A percentile compares a stretch with the other conserved stretches of the same genome.
Evolutionary conservation across 2,888 invertebrate species (phyloP).

Genomic region (Pasiphila rectangulata): DNA sequence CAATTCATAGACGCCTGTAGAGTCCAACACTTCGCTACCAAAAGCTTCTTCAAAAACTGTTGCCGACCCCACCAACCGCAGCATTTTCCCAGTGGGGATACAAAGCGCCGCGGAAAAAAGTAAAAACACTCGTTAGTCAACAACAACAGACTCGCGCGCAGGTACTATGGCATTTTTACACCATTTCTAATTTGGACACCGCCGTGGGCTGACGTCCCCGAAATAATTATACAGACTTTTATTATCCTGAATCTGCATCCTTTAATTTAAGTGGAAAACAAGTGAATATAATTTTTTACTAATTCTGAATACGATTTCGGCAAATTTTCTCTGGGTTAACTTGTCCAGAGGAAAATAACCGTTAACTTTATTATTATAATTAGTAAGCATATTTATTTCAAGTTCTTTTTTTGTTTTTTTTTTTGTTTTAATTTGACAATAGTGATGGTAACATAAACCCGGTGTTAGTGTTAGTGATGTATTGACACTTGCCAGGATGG

Average conservation of each 20-base stretch:
- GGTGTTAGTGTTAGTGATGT: conserved; percentile 16
- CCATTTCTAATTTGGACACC: conserved; percentile 70
- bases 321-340: too few relatives aligned
- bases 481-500: conserved; percentile 35
- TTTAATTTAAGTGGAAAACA: not conserved
- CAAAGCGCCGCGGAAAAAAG: conserved; percentile 72
- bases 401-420: too few relatives aligned
- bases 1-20: too few relatives aligned
- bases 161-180: conserved; percentile 54
- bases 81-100: conserved; percentile 73
- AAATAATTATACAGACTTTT: conserved; percentile 19
- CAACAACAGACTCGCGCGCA: conserved; percentile 60
- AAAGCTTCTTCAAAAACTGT: conserved; percentile 40
- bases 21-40: too few relatives aligned
- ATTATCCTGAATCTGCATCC: not conserved
- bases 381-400: too few relatives aligned
- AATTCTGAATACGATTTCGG: too few relatives aligned
- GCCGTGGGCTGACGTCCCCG: conserved; percentile 51
- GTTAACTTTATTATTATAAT: too few relatives aligned
- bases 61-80: conserved; percentile 47
- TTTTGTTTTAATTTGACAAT: not conserved
- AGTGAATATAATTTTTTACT: not conserved
- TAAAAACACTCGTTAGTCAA: conserved; percentile 73
- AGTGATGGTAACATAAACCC: conserved; percentile 29
- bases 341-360: too few relatives aligned